Conservation (phyloP, 2,797 vertebrate genomes). For the Karalla daura region DNA sequence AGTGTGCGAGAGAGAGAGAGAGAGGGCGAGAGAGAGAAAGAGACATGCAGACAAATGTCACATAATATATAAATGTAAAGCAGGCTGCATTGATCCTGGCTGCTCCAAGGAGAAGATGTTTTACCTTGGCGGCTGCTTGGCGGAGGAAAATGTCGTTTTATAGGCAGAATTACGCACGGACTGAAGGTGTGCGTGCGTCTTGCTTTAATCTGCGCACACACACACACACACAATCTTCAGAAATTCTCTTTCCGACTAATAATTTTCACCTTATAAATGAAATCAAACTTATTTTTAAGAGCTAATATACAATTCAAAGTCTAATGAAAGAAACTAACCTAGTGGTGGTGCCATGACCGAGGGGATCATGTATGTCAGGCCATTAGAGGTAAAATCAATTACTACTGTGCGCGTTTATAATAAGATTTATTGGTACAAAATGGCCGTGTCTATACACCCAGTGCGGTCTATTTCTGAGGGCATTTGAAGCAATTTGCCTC, state of each 20-base stretch:
- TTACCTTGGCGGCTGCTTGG: background rate
- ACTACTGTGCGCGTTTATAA: background rate
- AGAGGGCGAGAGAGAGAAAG: background rate
- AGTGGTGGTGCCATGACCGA: background rate
- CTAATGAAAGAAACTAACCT: background rate
- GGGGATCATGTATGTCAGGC: background rate
- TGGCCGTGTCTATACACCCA: background rate
- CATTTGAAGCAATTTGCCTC: background rate
- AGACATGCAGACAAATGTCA: background rate
- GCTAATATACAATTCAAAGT: background rate
- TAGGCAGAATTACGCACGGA: background rate
- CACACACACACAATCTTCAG: background rate
- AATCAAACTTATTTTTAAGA: background rate
- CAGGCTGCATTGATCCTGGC: background rate
- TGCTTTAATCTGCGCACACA: background rate
- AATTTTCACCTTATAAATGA: too few species aligned
- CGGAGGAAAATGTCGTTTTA: slow-evolving; percentile 1
- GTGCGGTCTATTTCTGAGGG: background rate
- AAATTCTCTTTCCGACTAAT: background rate
- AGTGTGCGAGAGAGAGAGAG: background rate
- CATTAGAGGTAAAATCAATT: background rate
- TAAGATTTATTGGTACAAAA: slow-evolving; percentile 1
- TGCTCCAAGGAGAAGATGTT: background rate
- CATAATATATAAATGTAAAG: background rate
- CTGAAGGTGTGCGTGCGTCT: background rate